Percentiles rank a stretch among this genome's conserved stretches.
Evolutionary conservation across 2,797 vertebrate species (phyloP).

Genomic region (Oceanodroma leucorhoa): DNA sequence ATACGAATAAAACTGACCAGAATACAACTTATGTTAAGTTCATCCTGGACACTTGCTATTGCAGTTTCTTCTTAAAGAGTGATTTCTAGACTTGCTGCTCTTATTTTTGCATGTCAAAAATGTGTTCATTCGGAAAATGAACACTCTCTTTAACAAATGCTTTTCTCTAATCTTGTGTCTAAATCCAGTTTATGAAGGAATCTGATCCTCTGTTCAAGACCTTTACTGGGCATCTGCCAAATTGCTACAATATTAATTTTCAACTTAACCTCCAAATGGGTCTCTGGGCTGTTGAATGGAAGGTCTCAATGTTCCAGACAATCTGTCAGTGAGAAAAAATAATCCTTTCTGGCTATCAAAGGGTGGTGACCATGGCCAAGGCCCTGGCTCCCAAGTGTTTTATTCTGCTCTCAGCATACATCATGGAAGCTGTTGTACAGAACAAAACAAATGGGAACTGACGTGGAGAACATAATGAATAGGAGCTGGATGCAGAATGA

Average conservation of each 20-base stretch:
- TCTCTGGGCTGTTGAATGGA: not conserved
- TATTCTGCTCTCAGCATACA: not conserved
- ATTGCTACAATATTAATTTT: slow-evolving; percentile 12
- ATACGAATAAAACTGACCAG: not conserved
- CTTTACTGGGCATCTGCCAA: not conserved
- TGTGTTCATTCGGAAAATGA: not conserved
- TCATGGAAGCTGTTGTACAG: not conserved
- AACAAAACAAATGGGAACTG: not conserved
- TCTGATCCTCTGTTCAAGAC: not conserved
- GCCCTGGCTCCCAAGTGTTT: not conserved
- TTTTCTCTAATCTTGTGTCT: not conserved
- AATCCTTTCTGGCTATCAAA: not conserved
- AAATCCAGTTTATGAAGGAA: not conserved
- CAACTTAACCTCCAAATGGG: not conserved
- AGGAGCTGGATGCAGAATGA: not conserved
- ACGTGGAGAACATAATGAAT: not conserved
- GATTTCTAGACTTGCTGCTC: not conserved
- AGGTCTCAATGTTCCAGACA: not conserved
- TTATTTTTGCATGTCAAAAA: not conserved
- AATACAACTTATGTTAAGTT: not conserved
- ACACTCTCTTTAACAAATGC: not conserved
- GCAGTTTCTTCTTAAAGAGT: not conserved
- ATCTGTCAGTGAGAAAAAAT: not conserved
- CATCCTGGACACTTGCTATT: not conserved
- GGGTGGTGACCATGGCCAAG: not conserved